Percentiles rank a stretch among this genome's conserved stretches.
Evolutionary conservation across 2,888 invertebrate genomes (phyloP).

Genomic region (Scrobipalpa costella): DNA sequence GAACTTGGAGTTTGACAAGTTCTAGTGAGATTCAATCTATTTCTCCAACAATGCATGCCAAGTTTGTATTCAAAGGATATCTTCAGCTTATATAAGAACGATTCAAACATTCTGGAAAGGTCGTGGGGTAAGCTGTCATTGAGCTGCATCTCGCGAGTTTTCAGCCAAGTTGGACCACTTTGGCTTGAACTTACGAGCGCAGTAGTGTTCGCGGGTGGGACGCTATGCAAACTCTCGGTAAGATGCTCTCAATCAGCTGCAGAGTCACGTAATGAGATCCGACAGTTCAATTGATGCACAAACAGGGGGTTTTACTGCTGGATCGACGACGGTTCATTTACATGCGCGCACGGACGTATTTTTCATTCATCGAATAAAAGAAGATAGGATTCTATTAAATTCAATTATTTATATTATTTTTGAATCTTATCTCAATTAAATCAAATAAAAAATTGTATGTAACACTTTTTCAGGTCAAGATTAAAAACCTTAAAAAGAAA

Average conservation of each 20-base stretch:
- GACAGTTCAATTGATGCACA: constrained; percentile 24
- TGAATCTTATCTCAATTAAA: no score
- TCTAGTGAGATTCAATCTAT: not conserved
- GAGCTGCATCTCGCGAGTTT: constrained; percentile 18
- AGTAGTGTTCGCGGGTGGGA: constrained; percentile 14
- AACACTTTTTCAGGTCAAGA: no score
- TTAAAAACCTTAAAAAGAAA: no score
- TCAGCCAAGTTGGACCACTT: constrained; percentile 18
- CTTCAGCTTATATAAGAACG: not conserved
- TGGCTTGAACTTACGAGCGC: constrained; percentile 21
- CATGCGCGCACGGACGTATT: no score
- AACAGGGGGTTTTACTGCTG: constrained; percentile 17
- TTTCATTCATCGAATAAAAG: no score
- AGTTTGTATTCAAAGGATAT: not conserved
- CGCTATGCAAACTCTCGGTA: constrained; percentile 8
- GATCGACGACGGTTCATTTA: no score
- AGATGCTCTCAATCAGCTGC: constrained; percentile 13
- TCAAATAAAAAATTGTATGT: no score
- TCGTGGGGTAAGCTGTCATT: constrained; percentile 14
- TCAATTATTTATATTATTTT: no score
- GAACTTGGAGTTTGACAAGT: constrained; percentile 1
- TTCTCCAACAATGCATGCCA: not conserved
- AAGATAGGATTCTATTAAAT: no score
- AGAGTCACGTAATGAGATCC: constrained; percentile 24
- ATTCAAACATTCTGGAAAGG: constrained; percentile 3